phyloP scores from a whole-genome alignment of 2,113 vertebrate species.

The Eurypyga helias region DNA sequence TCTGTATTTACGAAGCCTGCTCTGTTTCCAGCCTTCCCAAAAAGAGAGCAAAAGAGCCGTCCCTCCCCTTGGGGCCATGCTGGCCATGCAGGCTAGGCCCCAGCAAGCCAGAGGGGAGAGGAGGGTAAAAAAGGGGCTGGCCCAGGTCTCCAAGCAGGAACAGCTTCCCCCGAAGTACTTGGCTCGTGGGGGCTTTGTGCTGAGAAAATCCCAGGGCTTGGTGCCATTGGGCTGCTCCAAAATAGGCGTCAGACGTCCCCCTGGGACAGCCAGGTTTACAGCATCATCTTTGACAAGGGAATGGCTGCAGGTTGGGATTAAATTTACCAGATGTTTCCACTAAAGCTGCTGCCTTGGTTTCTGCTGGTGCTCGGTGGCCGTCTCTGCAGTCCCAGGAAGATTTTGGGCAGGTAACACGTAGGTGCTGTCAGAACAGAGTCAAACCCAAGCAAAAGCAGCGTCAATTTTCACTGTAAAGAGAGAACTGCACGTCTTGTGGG shows the following conservation, averaged over 20 bases:
- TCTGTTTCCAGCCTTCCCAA: not conserved
- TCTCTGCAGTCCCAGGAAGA: not conserved
- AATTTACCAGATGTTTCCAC: not conserved
- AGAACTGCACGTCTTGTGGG: not conserved
- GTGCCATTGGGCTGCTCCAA: not conserved
- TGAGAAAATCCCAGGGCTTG: not conserved
- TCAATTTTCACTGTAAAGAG: not conserved
- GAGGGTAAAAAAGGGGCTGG: not conserved
- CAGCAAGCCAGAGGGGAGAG: not conserved
- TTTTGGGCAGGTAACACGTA: rapidly evolving
- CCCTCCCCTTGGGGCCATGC: not conserved
- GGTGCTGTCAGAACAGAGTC: not conserved
- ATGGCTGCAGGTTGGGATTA: not conserved
- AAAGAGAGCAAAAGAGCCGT: not conserved
- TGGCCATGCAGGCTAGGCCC: not conserved
- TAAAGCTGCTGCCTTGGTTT: not conserved
- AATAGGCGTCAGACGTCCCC: not conserved
- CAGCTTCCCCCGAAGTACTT: not conserved
- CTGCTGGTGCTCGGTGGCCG: not conserved
- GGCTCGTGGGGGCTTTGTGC: not conserved
- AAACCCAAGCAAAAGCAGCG: not conserved
- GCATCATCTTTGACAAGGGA: not conserved
- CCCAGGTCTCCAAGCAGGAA: not conserved
- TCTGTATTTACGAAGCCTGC: not conserved
- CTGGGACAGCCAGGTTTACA: not conserved